Percentiles rank a stretch among this genome's conserved stretches.
phyloP scores from a whole-genome alignment of 1,140 invertebrate species.

The Globodera ellingtonae region DNA sequence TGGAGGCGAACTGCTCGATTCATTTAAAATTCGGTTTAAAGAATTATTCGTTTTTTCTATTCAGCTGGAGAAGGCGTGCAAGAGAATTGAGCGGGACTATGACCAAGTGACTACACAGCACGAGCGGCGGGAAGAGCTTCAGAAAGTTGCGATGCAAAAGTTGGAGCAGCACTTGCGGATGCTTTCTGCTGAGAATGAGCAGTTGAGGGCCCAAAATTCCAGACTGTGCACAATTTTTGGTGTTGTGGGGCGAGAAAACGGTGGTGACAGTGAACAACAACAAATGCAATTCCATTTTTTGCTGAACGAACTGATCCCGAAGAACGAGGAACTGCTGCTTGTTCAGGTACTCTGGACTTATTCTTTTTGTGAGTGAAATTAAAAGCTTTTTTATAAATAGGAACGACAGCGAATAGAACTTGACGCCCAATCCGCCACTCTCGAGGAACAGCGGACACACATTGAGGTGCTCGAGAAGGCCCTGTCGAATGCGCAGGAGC shows the following conservation, averaged over 20 bases:
- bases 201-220: conserved; percentile 55
- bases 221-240: conserved; percentile 45
- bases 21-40: too few species aligned
- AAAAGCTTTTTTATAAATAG: conserved; percentile 56
- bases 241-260: background rate
- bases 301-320: conserved; percentile 38
- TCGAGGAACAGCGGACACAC: conserved; percentile 86
- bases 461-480: conserved; percentile 89
- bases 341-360: conserved; percentile 70
- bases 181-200: conserved; percentile 69
- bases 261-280: conserved; percentile 22
- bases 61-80: conserved; percentile 41
- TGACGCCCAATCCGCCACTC: conserved; percentile 80
- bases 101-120: conserved; percentile 61
- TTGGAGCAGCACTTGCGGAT: conserved; percentile 81
- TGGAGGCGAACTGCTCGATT: too few species aligned
- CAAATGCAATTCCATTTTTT: conserved; percentile 41
- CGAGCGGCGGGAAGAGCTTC: conserved; percentile 81
- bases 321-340: conserved; percentile 79
- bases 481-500: conserved; percentile 85
- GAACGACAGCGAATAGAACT: conserved; percentile 84
- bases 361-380: too few species aligned
- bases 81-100: conserved; percentile 44
- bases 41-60: background rate
- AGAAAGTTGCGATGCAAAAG: conserved; percentile 77